phyloP scores from a whole-genome alignment of 2,113 vertebrate species.

The Pluvianellus socialis region DNA sequence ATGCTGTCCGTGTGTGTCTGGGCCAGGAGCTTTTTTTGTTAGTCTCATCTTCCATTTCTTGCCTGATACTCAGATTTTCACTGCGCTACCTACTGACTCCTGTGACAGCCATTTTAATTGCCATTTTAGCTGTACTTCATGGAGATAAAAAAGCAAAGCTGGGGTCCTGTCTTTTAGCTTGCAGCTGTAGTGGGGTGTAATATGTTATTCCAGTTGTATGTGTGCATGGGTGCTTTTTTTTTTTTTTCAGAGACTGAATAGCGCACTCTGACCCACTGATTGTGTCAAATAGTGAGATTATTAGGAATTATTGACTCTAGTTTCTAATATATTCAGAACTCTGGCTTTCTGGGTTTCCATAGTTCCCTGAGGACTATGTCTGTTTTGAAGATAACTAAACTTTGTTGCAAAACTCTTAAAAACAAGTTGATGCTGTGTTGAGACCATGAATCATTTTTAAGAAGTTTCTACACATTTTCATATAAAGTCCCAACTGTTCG shows the following conservation, averaged over 20 bases:
- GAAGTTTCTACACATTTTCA: neutral
- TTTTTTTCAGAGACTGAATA: neutral
- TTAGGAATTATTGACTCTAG: neutral
- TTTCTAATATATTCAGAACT: neutral
- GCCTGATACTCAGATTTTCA: neutral
- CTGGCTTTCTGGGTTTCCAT: neutral
- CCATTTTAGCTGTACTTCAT: neutral
- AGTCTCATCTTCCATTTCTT: neutral
- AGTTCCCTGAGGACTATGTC: neutral
- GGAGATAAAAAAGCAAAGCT: neutral
- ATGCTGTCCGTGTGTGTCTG: accelerated
- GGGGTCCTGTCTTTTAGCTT: neutral
- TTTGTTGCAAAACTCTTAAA: neutral
- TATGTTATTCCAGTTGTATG: neutral
- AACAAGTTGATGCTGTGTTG: neutral
- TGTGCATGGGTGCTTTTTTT: neutral
- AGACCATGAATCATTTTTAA: neutral
- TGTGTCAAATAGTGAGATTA: neutral
- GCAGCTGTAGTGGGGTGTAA: neutral
- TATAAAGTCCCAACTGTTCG: neutral
- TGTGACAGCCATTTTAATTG: neutral
- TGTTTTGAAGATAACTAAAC: neutral
- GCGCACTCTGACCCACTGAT: neutral
- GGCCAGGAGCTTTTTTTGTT: neutral
- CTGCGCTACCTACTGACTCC: neutral